Conservation (phyloP, 23 tunicate genomes). For the Trididemnum nubilum region DNA sequence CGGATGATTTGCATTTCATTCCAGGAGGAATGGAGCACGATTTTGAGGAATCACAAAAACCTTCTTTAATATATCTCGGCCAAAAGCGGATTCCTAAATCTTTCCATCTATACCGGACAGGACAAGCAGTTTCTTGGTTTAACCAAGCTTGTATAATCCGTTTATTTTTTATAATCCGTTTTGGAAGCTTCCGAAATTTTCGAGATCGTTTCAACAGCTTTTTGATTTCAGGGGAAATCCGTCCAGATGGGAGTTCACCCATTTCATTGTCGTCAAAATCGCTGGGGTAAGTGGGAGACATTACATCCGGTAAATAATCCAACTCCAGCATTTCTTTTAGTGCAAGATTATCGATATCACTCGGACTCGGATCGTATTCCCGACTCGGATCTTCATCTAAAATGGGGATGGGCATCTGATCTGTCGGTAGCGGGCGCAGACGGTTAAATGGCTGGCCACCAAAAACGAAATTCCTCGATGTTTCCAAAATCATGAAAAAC, state of each 20-base stretch:
- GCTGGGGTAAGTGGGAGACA: conserved; percentile 64
- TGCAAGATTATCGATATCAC: conserved; percentile 33
- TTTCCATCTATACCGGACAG: conserved; percentile 79
- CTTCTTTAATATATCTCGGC: conserved; percentile 86
- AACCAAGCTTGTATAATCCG: conserved; percentile 51
- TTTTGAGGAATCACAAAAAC: conserved; percentile 65
- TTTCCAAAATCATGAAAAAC: not conserved
- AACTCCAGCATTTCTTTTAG: conserved; percentile 57
- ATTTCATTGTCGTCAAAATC: conserved; percentile 11
- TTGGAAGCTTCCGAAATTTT: conserved; percentile 3
- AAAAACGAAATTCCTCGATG: not conserved
- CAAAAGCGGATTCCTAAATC: conserved; percentile 77
- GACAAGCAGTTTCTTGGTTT: conserved; percentile 59
- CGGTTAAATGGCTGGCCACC: conserved; percentile 11
- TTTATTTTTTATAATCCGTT: conserved; percentile 23
- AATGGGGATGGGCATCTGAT: conserved; percentile 41
- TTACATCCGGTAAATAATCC: conserved; percentile 53
- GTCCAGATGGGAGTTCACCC: conserved; percentile 5
- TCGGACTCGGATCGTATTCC: conserved; percentile 54
- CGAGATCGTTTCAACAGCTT: conserved; percentile 31
- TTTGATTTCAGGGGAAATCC: conserved; percentile 27
- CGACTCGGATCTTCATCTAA: conserved; percentile 47
- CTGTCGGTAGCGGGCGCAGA: conserved; percentile 31
- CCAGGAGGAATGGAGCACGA: conserved; percentile 86
- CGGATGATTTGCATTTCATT: conserved; percentile 68